Evolutionary conservation across 2,888 invertebrate genomes (phyloP), one percentile per base, ranked within the genome.

Genomic region (Eucera pruinosa): DNA sequence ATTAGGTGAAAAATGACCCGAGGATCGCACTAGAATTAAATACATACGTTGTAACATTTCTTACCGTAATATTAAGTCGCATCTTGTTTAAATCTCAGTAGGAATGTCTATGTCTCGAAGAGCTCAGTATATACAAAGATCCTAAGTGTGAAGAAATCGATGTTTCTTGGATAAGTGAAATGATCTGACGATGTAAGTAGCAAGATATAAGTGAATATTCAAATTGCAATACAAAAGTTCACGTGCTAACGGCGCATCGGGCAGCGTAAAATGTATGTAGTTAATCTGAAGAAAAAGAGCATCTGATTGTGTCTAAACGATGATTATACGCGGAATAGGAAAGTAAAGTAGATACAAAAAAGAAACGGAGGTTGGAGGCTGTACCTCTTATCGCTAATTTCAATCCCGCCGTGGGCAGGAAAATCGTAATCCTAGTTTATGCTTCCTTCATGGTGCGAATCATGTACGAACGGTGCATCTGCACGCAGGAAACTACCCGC

Each of bases 381-480:
- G 47, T 23, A 23, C 36, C 18, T 78, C 68, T 78, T 73, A 78
- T 79, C 79, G 78, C 36, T 30, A 39, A 27, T 48, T 69, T 55
- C 41, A 64, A 68, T 62, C 50, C 58, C 33, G 60, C 68, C 58
- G 62, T 45, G 64, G 79, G 67, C 78, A 78, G 78, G 78, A 72
- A 78, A 79, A 79, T 79, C 78, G 61, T 79, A 73, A 78, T 69
- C 68, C 73, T 47, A 50, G 25, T 78, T 78, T 67, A 64, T 64
- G 54, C 71, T 67, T 79, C 78, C 78, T 69, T 72, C 68, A 41
- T 60, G 55, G 52, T 57, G 64, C 61, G 78, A 70, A 76, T 61
- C 71, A 23, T 78, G 73, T 47, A 50, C 60, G 50, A 20, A 30
- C 57, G 71, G 48, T 47, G 55, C 36, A n/a, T 52, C 55, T 9